A percentile compares a stretch with the other conserved stretches of the same genome.
Conservation (phyloP, 2,797 vertebrate genomes). For the Catharus ustulatus region DNA sequence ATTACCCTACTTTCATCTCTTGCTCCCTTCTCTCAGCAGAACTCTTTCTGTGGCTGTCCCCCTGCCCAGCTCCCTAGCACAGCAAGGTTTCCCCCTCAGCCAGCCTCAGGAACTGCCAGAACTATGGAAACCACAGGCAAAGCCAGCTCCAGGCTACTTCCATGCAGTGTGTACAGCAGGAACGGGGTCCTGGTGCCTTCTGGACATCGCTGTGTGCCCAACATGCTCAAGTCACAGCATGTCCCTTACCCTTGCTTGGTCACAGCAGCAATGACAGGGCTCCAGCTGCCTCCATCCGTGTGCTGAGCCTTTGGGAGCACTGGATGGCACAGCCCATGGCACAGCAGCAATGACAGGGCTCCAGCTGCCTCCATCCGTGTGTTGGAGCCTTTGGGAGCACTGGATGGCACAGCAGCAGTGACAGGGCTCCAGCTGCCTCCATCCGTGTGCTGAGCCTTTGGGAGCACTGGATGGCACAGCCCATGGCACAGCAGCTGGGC, state of each 20-base stretch:
- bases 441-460: not conserved
- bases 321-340: not conserved
- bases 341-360: too few relatives aligned
- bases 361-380: too few relatives aligned
- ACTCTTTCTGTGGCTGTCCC: not conserved
- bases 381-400: too few relatives aligned
- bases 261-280: not conserved
- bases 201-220: fast-evolving
- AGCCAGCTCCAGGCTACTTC: not conserved
- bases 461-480: not conserved
- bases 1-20: not conserved
- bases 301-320: not conserved
- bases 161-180: not conserved
- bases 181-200: not conserved
- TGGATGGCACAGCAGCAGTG: too few relatives aligned
- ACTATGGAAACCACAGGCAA: fast-evolving
- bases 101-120: not conserved
- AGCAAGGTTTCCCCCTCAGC: not conserved
- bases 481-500: not conserved
- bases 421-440: not conserved
- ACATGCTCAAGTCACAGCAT: fast-evolving
- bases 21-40: not conserved
- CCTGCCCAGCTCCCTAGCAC: not conserved
- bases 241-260: not conserved
- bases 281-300: not conserved